Evolutionary conservation across 2,797 vertebrate species (phyloP), one percentile per base, ranked within the genome.

Genomic region (Morus bassanus): DNA sequence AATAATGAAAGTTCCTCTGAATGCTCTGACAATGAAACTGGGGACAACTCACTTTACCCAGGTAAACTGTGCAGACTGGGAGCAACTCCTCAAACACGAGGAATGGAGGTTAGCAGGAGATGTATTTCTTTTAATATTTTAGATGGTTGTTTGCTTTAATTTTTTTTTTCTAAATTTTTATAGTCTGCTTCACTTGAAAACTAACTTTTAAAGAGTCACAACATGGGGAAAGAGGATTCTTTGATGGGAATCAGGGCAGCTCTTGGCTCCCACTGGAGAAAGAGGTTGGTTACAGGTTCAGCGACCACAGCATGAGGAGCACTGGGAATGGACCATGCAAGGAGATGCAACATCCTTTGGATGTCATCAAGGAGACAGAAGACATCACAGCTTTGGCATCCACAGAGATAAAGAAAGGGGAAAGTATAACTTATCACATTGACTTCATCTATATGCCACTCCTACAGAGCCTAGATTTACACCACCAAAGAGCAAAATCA

Each of bases 1-100:
- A 91, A 68, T 88, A 91, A 92, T 74, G 83, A 82, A 91, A 89
- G 76, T 69, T 93, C 54, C 41, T 65, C 70, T 61, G 70, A 43
- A 54, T 85, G 63, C 30, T 10, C 56, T 76, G 54, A 72, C 68
- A 91, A 59, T 78, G 75, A 91, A 97, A 98, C 39, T 25, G 7
- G 88, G 83, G 77, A 90, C 84, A 91, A 91, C n/a, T 93, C 78
- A 91, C 92, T 96, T 96, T 91, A 96, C 53, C 61, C 96, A 96
- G 92, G 97, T 97, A 95, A 88, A 54, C 22, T 59, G 46, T 61
- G 61, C 61, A 79, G 13, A 28, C 30, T 33, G 1, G 11, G 43
- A 94, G 65, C 73, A 93, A 76, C 25, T 61, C 17, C 72, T 82
- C 65, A 80, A 46, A 83, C 19, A 25, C 2, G 22, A 68, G 30